Evolutionary conservation across 2,113 vertebrate genomes (phyloP), one percentile per base, ranked within the genome.

Genomic region (Pycnonotus jocosus): DNA sequence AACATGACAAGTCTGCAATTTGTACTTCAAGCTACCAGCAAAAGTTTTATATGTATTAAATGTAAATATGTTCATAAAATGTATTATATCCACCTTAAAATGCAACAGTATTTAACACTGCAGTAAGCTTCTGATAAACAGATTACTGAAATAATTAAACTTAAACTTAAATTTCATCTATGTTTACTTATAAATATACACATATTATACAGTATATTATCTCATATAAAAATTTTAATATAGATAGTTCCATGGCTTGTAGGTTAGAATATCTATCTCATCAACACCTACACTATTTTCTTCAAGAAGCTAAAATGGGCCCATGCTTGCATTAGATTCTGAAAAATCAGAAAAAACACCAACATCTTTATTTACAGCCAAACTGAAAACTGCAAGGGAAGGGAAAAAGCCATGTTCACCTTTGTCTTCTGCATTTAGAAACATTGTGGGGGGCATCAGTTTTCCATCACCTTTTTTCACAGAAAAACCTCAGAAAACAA

Each of bases 1-100:
- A 42, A 2, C 16, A 33, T 22, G 13, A 69, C 0, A 0, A 62
- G 12, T 56, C 71, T 53, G 12, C 23, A 71, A 57, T 0, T 44
- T 73, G 47, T 0, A 45, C 35, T 60, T 81, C 31, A 56, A 91
- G 31, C 25, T 78, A 78, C 31, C 28, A 76, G 44, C 9, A 91
- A 19, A 82, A 62, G 8, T 37, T 37, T 83, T 42, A 12, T 5
- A 33, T 28, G 7, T 17, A 37, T 83, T 70, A 77, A 62, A 83
- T 11, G 22, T 12, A 76, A 69, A 40, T 47, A 35, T 37, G 9
- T 28, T 50, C 15, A 50, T 62, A 37, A 37, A 37, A 8, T 44
- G 10, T n/a, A 42, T 35, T 57, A 65, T 15, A 83, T 31, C n/a
- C 28, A 47, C 35, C 58, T 69, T 90, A 42, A 94, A 88, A 73